These are phyloP conservation scores for Myotis lucifugus DNA, from an alignment of 2,113 vertebrate species.

Conservation along the genomic window DNA sequence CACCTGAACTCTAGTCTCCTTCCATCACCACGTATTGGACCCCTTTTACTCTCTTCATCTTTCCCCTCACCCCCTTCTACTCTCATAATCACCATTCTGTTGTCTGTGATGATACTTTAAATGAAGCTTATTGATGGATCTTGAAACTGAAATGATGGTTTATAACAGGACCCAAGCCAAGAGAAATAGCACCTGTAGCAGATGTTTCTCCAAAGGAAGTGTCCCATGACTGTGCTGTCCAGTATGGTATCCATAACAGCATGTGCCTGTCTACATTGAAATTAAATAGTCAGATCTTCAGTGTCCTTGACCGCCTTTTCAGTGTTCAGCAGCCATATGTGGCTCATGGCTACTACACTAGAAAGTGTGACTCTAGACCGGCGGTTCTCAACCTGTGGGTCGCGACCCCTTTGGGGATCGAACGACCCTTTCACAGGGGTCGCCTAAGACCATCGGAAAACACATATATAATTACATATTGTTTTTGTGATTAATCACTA, in stretches of 20 bases:
- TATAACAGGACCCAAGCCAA: not conserved
- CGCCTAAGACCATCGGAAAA: no score
- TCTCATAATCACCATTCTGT: not conserved
- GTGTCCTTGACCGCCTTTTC: not conserved
- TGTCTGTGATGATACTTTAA: not conserved
- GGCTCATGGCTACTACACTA: rapidly evolving
- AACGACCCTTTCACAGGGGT: no score
- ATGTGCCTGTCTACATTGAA: not conserved
- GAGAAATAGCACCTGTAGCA: not conserved
- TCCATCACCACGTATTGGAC: not conserved
- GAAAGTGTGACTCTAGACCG: rapidly evolving
- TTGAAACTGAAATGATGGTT: not conserved
- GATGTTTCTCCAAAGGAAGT: not conserved
- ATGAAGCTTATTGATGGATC: not conserved
- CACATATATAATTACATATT: no score
- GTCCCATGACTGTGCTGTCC: not conserved
- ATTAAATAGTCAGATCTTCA: not conserved
- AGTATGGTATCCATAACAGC: not conserved
- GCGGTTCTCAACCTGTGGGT: no score
- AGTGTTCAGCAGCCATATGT: rapidly evolving
- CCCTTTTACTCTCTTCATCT: not conserved
- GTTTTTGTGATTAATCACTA: no score
- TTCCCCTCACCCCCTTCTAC: not conserved
- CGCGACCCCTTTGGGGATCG: no score
- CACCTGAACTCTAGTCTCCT: not conserved